Percentiles rank a stretch among this genome's conserved stretches.
Conservation (phyloP, 2,797 vertebrate species). For the Pipistrellus pygmaeus region DNA sequence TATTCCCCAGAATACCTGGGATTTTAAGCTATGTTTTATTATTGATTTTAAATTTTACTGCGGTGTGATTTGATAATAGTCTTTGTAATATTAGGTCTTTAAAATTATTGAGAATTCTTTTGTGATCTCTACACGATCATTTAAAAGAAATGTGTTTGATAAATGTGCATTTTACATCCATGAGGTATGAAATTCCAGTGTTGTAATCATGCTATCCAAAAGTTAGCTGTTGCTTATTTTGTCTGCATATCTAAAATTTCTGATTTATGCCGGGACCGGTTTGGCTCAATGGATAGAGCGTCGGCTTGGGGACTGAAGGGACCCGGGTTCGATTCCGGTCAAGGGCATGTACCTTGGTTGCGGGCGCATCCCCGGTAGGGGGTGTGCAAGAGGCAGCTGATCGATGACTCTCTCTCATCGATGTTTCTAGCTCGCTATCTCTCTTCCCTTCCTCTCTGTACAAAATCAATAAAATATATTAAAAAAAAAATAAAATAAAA, state of each 20-base stretch:
- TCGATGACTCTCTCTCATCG: too few relatives aligned
- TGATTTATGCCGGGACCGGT: too few relatives aligned
- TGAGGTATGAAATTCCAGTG: background rate
- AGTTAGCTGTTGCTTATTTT: background rate
- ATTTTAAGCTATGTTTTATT: background rate
- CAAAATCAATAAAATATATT: too few relatives aligned
- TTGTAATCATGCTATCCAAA: constrained; percentile 23
- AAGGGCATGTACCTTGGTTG: too few relatives aligned
- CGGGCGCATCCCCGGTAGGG: too few relatives aligned
- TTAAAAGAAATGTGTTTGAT: background rate
- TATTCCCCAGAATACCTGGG: background rate
- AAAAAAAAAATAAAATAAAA: too few relatives aligned
- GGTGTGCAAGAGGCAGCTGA: too few relatives aligned
- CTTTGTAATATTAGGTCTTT: background rate
- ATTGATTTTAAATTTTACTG: constrained; percentile 17
- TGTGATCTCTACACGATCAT: background rate
- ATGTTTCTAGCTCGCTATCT: too few relatives aligned
- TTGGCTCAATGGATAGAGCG: too few relatives aligned
- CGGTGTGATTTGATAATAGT: background rate
- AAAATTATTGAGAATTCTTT: constrained; percentile 8
- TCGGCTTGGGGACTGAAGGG: too few relatives aligned
- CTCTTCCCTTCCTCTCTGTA: too few relatives aligned
- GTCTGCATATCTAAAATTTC: background rate
- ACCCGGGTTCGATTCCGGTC: too few relatives aligned
- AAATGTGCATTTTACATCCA: background rate